Base-by-base conservation (phyloP, 2,797 vertebrate genomes). In the Pyrocephalus nanus region DNA sequence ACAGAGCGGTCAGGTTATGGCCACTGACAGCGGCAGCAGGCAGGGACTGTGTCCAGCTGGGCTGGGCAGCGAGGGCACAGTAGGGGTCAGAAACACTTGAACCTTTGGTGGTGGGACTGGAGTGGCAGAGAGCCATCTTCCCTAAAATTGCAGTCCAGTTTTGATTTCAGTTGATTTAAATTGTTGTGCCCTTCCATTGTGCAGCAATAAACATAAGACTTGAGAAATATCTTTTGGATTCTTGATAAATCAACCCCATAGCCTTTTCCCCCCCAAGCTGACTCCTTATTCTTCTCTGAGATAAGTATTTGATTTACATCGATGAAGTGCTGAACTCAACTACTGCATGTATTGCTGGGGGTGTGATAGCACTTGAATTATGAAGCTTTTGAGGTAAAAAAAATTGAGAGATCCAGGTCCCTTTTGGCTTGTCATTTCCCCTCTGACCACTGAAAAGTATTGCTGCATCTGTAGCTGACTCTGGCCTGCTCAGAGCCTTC, bases 381-480 rank as follows among this genome's bases (percentile, higher is more conserved):
- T 32, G 58, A 84, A 66, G 18, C 30, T 81, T 64, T 84, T 75
- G 38, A 69, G 74, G 22, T 29, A 15, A 55, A 82, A 20, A 47
- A 78, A 83, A 73, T 32, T 0, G 29, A 70, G 54, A 91, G 32
- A 70, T 82, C 67, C 4, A 8, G 23, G 48, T 85, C 26, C 26
- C 73, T 83, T 86, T 73, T 75, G 70, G 25, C 27, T 62, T 81
- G 48, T 60, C 15, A 6, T 88, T 92, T 95, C 77, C 84, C 61
- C 32, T 19, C 15, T 85, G 90, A 79, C 74, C 79, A 38, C 48
- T 84, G 73, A 42, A 53, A 79, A 71, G 21, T 34, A 40, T 74
- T 92, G 30, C 47, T 85, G 57, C 15, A 21, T 79, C 30, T 69
- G 15, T 74, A 55, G 87, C 20, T 83, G 77, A 60, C 32, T 64